phyloP scores from a whole-genome alignment of 2,113 vertebrate species.

The Oncorhynchus kisutch region DNA sequence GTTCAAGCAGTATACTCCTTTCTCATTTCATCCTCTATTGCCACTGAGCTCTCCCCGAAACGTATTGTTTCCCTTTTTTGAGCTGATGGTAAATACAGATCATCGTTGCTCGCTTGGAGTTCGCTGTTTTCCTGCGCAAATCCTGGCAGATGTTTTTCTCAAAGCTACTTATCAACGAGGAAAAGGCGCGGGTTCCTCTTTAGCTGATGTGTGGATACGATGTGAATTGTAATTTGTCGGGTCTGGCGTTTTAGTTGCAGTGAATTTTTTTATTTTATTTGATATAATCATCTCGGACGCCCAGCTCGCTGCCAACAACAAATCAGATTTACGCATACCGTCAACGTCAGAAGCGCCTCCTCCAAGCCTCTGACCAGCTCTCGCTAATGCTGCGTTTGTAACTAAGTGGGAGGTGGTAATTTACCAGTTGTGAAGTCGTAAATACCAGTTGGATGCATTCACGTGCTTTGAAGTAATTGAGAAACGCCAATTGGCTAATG shows the following conservation, averaged over 20 bases:
- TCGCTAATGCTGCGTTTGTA: too few species aligned
- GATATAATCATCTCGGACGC: constrained; percentile 44
- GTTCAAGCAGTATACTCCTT: constrained; percentile 20
- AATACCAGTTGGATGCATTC: too few species aligned
- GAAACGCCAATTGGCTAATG: too few species aligned
- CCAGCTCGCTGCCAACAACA: constrained; percentile 33
- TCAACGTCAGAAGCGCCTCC: constrained; percentile 54
- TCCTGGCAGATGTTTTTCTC: not conserved
- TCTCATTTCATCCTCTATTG: constrained; percentile 48
- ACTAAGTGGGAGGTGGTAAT: too few species aligned
- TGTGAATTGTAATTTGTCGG: constrained; percentile 27
- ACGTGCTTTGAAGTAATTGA: too few species aligned
- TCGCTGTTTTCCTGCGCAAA: constrained; percentile 11
- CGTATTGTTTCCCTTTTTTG: constrained; percentile 52
- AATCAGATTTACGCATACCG: constrained; percentile 28
- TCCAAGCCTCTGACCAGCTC: not conserved
- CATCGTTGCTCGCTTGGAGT: constrained; percentile 24
- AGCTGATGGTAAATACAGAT: constrained; percentile 49
- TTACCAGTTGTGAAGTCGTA: too few species aligned
- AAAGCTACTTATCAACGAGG: constrained; percentile 2
- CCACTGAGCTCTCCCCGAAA: constrained; percentile 18
- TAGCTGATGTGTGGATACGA: not conserved
- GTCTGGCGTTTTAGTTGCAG: constrained; percentile 5
- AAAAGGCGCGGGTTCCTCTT: not conserved
- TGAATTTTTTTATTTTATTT: constrained; percentile 28